A percentile compares a stretch with the other conserved stretches of the same genome.
phyloP scores from a whole-genome alignment of 2,113 vertebrate species.

The Dasyurus viverrinus region DNA sequence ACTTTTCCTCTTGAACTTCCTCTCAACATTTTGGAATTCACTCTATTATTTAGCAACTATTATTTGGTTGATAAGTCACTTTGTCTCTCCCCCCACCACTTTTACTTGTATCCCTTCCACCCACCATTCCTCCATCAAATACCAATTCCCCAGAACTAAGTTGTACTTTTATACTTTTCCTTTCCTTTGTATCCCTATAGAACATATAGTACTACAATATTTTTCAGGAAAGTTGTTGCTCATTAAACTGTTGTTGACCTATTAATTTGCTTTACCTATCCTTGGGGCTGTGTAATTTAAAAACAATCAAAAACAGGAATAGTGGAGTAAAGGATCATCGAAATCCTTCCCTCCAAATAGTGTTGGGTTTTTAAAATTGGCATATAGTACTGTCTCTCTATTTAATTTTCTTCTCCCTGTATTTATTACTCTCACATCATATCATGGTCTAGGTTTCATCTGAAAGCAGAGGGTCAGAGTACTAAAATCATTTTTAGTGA shows the following conservation, averaged over 20 bases:
- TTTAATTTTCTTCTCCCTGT: background rate
- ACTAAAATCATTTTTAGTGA: background rate
- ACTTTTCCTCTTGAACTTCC: background rate
- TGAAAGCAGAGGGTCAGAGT: background rate
- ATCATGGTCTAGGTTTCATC: background rate
- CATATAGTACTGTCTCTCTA: background rate
- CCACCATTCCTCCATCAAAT: background rate
- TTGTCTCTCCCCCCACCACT: background rate
- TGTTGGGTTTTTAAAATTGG: background rate
- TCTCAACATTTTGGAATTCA: background rate
- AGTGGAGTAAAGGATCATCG: background rate
- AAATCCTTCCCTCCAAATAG: background rate
- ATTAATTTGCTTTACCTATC: background rate
- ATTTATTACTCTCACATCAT: background rate
- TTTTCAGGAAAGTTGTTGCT: background rate
- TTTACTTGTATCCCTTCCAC: background rate
- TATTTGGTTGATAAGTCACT: background rate
- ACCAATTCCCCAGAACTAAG: background rate
- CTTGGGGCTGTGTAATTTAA: background rate
- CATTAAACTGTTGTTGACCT: background rate
- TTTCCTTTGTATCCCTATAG: background rate
- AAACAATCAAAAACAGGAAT: background rate
- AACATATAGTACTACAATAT: background rate
- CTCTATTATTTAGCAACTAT: background rate
- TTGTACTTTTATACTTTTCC: background rate